Percentiles rank a stretch among this genome's conserved stretches.
These are phyloP conservation scores for Antheraea mylitta DNA, from an alignment of 1,140 invertebrate species.

Conservation along the genomic window DNA sequence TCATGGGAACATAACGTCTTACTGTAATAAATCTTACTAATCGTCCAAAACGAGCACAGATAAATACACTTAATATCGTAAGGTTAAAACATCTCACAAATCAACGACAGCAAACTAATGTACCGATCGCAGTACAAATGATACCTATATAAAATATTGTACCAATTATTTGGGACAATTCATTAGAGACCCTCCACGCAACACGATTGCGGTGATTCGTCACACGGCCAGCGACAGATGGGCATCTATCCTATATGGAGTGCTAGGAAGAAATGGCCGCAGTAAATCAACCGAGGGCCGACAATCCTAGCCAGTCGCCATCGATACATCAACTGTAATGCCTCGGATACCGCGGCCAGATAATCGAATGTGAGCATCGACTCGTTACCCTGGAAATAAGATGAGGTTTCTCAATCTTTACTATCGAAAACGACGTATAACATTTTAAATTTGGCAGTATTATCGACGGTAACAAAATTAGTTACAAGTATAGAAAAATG, in stretches of 20 bases:
- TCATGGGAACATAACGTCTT: conserved; percentile 1
- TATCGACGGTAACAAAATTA: conserved; percentile 38
- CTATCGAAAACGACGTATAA: conserved; percentile 47
- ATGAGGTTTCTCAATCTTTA: conserved; percentile 54
- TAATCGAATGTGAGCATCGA: conserved; percentile 78
- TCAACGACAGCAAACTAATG: conserved; percentile 69
- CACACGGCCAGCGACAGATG: conserved; percentile 66
- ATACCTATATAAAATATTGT: conserved; percentile 72
- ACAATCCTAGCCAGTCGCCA: conserved; percentile 72
- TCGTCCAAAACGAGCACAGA: conserved; percentile 6
- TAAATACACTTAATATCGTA: conserved; percentile 7
- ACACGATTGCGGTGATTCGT: conserved; percentile 68
- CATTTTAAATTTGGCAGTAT: conserved; percentile 29
- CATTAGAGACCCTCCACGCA: conserved; percentile 67
- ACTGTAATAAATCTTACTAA: neutral
- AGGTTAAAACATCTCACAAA: conserved; percentile 69
- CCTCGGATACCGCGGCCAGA: conserved; percentile 75
- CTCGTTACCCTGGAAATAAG: conserved; percentile 75
- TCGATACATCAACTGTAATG: conserved; percentile 76
- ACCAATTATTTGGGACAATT: conserved; percentile 77
- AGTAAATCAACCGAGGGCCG: conserved; percentile 71
- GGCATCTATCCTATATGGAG: conserved; percentile 66
- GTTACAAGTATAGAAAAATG: neutral
- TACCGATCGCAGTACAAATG: conserved; percentile 68
- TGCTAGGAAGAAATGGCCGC: conserved; percentile 71